phyloP scores from a whole-genome alignment of 2,113 vertebrate genomes.

The Rhinogobius similis region DNA sequence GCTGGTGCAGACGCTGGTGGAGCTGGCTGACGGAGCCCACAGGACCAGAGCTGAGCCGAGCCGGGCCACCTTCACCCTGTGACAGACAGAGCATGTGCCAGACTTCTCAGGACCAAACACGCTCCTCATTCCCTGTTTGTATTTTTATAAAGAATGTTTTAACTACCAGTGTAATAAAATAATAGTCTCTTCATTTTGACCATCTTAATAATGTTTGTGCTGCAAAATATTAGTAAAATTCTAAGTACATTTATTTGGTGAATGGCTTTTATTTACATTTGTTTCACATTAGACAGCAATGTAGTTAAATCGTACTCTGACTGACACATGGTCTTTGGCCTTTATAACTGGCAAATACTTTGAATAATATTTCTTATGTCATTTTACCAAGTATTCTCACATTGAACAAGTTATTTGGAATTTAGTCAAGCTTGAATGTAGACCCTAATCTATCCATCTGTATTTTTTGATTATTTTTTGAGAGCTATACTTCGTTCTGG shows the following conservation, averaged over 20 bases:
- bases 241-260: not conserved
- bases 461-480: no score
- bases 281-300: no score
- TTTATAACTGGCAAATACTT: no score
- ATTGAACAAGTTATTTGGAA: no score
- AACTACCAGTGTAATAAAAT: not conserved
- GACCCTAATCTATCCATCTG: no score
- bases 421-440: no score
- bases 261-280: no score
- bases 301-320: no score
- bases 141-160: not conserved
- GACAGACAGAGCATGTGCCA: not conserved
- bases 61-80: constrained; percentile 9
- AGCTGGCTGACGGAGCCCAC: constrained; percentile 45
- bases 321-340: no score
- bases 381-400: no score
- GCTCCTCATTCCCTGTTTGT: not conserved
- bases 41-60: constrained; percentile 39
- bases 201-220: not conserved
- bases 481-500: no score
- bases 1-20: constrained; percentile 73
- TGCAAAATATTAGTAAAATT: not conserved
- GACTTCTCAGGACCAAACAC: not conserved
- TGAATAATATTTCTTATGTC: no score
- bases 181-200: not conserved